These are phyloP conservation scores for Drosophila arizonae DNA, from an alignment of 1,140 invertebrate species.

Conservation along the genomic window DNA sequence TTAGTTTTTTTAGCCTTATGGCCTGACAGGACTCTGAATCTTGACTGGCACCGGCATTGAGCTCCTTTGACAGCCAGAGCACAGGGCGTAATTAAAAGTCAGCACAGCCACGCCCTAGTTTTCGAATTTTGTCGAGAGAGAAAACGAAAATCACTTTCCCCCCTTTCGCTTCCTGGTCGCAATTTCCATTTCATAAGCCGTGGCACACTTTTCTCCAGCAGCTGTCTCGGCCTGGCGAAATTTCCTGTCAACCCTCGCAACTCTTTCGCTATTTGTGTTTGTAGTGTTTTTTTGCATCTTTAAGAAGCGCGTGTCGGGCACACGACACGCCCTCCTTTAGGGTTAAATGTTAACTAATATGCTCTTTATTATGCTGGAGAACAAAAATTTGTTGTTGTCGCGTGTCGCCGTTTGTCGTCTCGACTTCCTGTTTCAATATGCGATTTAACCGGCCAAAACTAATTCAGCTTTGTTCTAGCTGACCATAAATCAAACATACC, in stretches of 20 bases:
- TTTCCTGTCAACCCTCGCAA: conserved; percentile 36
- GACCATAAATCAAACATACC: conserved; percentile 38
- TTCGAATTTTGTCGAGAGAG: neutral
- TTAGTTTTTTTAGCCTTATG: conserved; percentile 23
- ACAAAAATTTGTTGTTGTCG: conserved; percentile 43
- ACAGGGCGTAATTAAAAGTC: conserved; percentile 37
- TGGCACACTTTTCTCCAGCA: conserved; percentile 22
- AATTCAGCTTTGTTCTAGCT: conserved; percentile 7
- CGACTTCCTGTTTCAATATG: conserved; percentile 31
- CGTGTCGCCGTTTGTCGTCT: conserved; percentile 36
- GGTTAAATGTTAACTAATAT: conserved; percentile 56
- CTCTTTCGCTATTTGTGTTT: conserved; percentile 6
- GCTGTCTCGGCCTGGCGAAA: conserved; percentile 13
- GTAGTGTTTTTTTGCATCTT: conserved; percentile 42
- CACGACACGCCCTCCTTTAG: conserved; percentile 19
- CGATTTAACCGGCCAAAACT: neutral
- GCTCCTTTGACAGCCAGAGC: conserved; percentile 34
- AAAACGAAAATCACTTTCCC: conserved; percentile 33
- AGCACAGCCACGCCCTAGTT: conserved; percentile 37
- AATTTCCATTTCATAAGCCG: conserved; percentile 45
- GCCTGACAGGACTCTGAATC: conserved; percentile 9
- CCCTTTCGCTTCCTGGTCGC: neutral
- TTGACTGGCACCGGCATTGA: conserved; percentile 44
- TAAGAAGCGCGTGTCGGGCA: conserved; percentile 47
- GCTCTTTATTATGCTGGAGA: conserved; percentile 31